Evolutionary conservation across 2,888 invertebrate genomes (phyloP).

Genomic region (Hydrotaea cyrtoneurina): DNA sequence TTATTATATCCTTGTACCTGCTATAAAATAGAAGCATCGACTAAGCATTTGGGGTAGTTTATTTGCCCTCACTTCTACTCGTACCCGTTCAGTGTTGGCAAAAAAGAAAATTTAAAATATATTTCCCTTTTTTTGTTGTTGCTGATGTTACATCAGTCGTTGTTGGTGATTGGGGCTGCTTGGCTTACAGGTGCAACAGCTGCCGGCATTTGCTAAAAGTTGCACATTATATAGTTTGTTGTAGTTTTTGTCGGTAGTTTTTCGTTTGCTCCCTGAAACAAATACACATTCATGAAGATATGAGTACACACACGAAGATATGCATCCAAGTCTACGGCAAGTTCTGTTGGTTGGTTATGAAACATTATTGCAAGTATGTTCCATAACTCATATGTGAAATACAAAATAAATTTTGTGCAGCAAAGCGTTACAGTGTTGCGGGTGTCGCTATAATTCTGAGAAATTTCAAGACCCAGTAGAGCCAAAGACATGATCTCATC

Average conservation of each 20-base stretch:
- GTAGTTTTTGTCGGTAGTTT: not conserved
- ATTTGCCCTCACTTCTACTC: constrained; percentile 7
- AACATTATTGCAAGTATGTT: not conserved
- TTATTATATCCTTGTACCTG: not conserved
- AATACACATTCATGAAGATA: too few species aligned
- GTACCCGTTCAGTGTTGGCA: constrained; percentile 7
- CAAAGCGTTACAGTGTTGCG: too few species aligned
- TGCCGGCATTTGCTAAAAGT: constrained; percentile 43
- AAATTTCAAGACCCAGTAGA: too few species aligned
- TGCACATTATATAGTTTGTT: not conserved
- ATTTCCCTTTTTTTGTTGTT: constrained; percentile 27
- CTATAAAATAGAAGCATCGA: not conserved
- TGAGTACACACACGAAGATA: too few species aligned
- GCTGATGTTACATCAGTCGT: constrained; percentile 15
- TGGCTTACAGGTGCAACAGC: constrained; percentile 55
- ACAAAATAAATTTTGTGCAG: not conserved
- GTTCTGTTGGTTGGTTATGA: not conserved
- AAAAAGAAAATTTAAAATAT: constrained; percentile 31
- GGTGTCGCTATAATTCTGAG: too few species aligned
- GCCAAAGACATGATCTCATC: too few species aligned
- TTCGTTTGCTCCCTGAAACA: not conserved
- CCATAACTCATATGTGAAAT: not conserved
- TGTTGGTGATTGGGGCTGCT: constrained; percentile 15
- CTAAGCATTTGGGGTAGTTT: not conserved
- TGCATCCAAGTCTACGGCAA: too few species aligned